Evolutionary conservation across 1,140 invertebrate species (phyloP), one percentile per base, ranked within the genome.

Genomic region (Micrasema minimum): DNA sequence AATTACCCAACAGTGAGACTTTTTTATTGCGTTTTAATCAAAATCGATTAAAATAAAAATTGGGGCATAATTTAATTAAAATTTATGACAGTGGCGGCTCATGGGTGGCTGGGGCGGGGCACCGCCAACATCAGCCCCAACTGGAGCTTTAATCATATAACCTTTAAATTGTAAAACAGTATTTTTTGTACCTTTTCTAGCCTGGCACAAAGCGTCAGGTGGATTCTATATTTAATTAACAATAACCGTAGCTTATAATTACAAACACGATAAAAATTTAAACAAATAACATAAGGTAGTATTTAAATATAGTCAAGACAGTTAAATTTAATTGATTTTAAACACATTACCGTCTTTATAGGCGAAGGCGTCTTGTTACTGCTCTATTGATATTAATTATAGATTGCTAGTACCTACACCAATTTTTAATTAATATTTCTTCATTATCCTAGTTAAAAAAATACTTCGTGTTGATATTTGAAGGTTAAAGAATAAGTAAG

Each of bases 51-150:
- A 57, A n/a, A 57, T 10, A 37, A 14, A 35, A 14, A n/a, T 2
- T n/a, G 12, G 51, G 26, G 51, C 26, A 55, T 57, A 57, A 57
- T 57, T 57, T 57, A 57, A 57, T 57, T 57, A 57, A 57, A 38
- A 57, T 37, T 37, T 38, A 37, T 35, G 59, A 46, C 59, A 62
- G 37, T 43, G 14, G 12, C 59, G 37, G 43, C 59, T 22, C 59
- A 23, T 20, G 59, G 38, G 59, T 43, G 41, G 38, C 38, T 16
- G 31, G 53, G 53, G 53, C 53, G 53, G 53, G 14, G 53, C 53
- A 11, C 23, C 18, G 12, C n/a, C n/a, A n/a, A n/a, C n/a, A n/a
- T n/a, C n/a, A n/a, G n/a, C n/a, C n/a, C n/a, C n/a, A n/a, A n/a
- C n/a, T n/a, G n/a, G n/a, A n/a, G n/a, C n/a, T n/a, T n/a, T n/a